Percentiles rank a stretch among this genome's conserved stretches.
These are phyloP conservation scores for Macrochelys suwanniensis DNA, from an alignment of 2,797 vertebrate species.

Conservation along the genomic window DNA sequence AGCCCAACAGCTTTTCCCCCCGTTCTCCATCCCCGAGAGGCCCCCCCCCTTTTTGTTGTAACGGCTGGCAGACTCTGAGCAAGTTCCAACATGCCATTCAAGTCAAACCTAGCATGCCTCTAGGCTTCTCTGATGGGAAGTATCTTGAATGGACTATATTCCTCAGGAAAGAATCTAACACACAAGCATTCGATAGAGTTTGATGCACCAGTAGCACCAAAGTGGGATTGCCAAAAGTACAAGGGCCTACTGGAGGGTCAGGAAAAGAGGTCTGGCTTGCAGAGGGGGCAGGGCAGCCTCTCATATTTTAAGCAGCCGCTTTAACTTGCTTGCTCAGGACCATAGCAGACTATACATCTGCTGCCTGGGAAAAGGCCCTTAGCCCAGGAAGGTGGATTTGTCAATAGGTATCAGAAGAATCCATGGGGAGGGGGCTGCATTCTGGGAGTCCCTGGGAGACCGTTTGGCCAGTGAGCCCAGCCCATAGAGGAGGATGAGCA, in stretches of 20 bases:
- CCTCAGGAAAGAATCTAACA: neutral
- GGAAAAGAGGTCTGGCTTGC: neutral
- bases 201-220: too few relatives aligned
- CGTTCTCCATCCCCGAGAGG: neutral
- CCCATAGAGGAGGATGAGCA: neutral
- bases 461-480: neutral
- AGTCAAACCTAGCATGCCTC: neutral
- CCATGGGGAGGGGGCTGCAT: neutral
- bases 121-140: neutral
- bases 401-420: neutral
- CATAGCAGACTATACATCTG: neutral
- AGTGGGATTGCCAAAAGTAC: neutral
- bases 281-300: neutral
- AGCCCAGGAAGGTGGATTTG: neutral
- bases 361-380: neutral
- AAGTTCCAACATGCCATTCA: neutral
- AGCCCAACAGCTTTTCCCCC: rapidly evolving
- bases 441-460: neutral
- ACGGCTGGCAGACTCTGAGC: neutral
- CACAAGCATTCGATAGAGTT: neutral
- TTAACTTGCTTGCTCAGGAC: neutral
- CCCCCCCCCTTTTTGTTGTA: neutral
- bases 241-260: rapidly evolving
- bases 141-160: neutral
- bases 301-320: neutral